Conservation (phyloP, 2,888 invertebrate species). For the Eretmocerus hayati region DNA sequence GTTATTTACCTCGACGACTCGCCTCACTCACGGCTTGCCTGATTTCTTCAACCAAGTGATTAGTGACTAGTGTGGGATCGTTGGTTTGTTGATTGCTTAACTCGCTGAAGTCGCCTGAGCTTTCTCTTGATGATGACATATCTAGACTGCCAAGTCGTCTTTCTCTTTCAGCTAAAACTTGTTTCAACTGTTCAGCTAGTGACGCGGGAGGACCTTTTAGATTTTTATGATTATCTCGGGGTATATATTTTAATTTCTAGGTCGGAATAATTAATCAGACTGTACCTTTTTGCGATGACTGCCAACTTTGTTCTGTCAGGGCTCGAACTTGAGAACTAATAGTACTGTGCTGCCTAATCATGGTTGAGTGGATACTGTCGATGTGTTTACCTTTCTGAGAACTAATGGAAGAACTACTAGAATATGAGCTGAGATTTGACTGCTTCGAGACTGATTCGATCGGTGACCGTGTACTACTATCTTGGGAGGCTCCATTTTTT, state of each 20-base stretch:
- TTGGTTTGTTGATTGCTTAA: constrained; percentile 55
- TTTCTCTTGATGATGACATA: constrained; percentile 50
- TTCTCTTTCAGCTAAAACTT: constrained; percentile 79
- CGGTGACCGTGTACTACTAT: constrained; percentile 37
- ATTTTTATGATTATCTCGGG: neutral
- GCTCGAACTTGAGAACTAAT: constrained; percentile 44
- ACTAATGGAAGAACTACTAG: constrained; percentile 42
- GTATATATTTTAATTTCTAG: too few species aligned
- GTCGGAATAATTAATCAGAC: too few species aligned
- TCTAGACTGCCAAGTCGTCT: constrained; percentile 57
- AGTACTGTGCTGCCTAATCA: constrained; percentile 42
- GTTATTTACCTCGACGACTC: constrained; percentile 71
- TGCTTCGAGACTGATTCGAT: constrained; percentile 44
- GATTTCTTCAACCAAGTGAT: constrained; percentile 80
- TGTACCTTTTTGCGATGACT: constrained; percentile 39
- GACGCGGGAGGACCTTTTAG: constrained; percentile 65
- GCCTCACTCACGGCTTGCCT: constrained; percentile 83
- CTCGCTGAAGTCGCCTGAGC: constrained; percentile 59
- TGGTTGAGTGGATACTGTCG: constrained; percentile 38
- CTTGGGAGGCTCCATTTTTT: constrained; percentile 35
- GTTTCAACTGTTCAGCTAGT: constrained; percentile 79
- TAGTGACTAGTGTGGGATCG: constrained; percentile 66
- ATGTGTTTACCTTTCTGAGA: constrained; percentile 41
- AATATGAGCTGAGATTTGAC: constrained; percentile 43
- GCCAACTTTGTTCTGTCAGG: constrained; percentile 45